phyloP scores from a whole-genome alignment of 2,797 vertebrate species.

The Chelidonichthys spinosus region DNA sequence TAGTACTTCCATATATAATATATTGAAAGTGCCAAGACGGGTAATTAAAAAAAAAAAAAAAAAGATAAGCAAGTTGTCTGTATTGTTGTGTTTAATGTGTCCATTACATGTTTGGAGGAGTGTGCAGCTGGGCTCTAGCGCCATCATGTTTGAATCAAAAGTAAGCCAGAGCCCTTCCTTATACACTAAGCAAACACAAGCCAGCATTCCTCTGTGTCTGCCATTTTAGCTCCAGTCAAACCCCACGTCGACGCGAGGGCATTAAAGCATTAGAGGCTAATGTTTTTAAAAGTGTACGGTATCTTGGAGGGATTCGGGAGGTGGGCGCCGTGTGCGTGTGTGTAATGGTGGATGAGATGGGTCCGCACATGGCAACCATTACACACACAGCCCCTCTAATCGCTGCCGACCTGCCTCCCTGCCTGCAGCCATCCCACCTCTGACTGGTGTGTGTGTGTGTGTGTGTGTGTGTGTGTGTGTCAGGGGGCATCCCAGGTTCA shows the following conservation, averaged over 20 bases:
- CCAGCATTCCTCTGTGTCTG: constrained; percentile 79
- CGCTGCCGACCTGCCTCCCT: constrained; percentile 83
- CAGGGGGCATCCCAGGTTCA: constrained; percentile 84
- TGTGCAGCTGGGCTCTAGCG: constrained; percentile 33
- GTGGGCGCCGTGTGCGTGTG: constrained; percentile 70
- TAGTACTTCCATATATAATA: constrained; percentile 9
- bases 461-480: constrained; percentile 60
- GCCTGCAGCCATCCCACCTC: constrained; percentile 86
- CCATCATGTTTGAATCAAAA: constrained; percentile 68
- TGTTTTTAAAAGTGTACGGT: constrained; percentile 88
- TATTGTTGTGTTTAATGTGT: constrained; percentile 20
- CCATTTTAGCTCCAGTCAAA: constrained; percentile 80
- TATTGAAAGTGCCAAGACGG: constrained; percentile 22
- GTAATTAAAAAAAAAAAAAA: constrained; percentile 1
- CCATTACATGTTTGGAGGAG: constrained; percentile 34
- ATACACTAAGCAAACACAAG: constrained; percentile 74
- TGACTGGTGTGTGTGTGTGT: constrained; percentile 67
- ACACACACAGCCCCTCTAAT: constrained; percentile 85
- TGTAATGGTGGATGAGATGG: constrained; percentile 84
- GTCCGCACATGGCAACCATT: constrained; percentile 89
- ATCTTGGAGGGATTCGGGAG: constrained; percentile 78
- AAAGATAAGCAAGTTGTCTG: constrained; percentile 7
- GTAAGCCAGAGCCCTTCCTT: constrained; percentile 64
- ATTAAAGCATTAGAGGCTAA: constrained; percentile 88
- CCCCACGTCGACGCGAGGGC: constrained; percentile 77